Conservation (phyloP, 2,797 vertebrate species). For the Sorex maritimensis region DNA sequence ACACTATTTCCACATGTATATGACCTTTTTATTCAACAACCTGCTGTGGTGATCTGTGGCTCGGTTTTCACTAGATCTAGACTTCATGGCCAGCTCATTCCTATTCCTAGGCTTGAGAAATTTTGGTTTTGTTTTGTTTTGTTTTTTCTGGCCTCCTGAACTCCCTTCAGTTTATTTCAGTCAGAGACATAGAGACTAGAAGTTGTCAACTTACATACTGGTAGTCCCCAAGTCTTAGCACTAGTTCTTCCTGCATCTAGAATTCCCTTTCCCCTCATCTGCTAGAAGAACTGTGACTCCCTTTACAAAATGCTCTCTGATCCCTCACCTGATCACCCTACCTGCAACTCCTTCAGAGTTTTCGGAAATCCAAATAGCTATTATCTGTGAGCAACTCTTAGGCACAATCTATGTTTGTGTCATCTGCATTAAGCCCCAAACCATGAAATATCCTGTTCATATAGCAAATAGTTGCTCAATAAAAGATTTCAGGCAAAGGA, state of each 20-base stretch:
- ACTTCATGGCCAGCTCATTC: not conserved
- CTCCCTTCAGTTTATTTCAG: not conserved
- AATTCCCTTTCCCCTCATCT: not conserved
- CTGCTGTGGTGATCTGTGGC: not conserved
- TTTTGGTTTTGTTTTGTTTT: not conserved
- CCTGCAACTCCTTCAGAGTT: not conserved
- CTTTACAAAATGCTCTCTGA: constrained; percentile 10
- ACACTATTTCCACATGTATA: not conserved
- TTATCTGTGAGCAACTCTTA: not conserved
- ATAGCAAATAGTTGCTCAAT: not conserved
- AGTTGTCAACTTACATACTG: not conserved
- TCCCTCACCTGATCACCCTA: not conserved
- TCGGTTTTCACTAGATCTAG: not conserved
- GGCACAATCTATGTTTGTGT: not conserved
- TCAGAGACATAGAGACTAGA: not conserved
- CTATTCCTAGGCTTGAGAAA: not conserved
- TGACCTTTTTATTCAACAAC: not conserved
- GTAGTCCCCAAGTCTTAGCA: not conserved
- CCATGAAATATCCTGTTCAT: not conserved
- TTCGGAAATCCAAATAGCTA: not conserved
- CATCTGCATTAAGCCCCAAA: not conserved
- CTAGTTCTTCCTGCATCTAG: not conserved
- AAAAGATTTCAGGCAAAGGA: not conserved
- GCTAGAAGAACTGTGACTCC: not conserved
- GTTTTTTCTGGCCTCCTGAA: not conserved